phyloP scores from a whole-genome alignment of 2,113 vertebrate species.

The Rana temporaria region DNA sequence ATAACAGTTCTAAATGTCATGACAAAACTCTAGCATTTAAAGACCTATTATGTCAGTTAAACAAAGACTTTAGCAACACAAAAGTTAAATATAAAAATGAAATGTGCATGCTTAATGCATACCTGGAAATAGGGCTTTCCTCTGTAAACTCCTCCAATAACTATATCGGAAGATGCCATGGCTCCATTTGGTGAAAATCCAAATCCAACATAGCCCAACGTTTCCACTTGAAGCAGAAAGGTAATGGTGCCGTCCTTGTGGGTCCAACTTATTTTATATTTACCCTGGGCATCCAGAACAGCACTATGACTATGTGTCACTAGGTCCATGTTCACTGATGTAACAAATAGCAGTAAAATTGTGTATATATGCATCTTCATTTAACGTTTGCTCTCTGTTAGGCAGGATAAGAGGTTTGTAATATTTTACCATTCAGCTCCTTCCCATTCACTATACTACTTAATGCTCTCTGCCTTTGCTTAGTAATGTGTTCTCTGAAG shows the following conservation, averaged over 20 bases:
- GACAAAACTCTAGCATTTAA: too few species aligned
- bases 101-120: conserved; percentile 50
- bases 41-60: too few species aligned
- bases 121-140: conserved; percentile 85
- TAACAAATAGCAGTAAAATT: conserved; percentile 36
- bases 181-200: conserved; percentile 82
- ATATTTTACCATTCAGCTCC: conserved; percentile 20
- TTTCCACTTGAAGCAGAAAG: conserved; percentile 80
- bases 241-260: conserved; percentile 69
- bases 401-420: not conserved
- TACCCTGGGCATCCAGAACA: conserved; percentile 75
- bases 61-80: not conserved
- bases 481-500: conserved; percentile 19
- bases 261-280: conserved; percentile 77
- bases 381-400: conserved; percentile 7
- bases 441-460: conserved; percentile 19
- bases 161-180: conserved; percentile 83
- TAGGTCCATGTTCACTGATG: conserved; percentile 27
- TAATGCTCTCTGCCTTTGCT: conserved; percentile 3
- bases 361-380: conserved; percentile 47
- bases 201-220: conserved; percentile 83
- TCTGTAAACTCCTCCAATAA: conserved; percentile 80
- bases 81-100: not conserved
- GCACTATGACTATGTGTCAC: conserved; percentile 70
- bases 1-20: too few species aligned